These are phyloP conservation scores for Parnassius mnemosyne DNA, from an alignment of 2,888 invertebrate genomes.

Conservation along the genomic window DNA sequence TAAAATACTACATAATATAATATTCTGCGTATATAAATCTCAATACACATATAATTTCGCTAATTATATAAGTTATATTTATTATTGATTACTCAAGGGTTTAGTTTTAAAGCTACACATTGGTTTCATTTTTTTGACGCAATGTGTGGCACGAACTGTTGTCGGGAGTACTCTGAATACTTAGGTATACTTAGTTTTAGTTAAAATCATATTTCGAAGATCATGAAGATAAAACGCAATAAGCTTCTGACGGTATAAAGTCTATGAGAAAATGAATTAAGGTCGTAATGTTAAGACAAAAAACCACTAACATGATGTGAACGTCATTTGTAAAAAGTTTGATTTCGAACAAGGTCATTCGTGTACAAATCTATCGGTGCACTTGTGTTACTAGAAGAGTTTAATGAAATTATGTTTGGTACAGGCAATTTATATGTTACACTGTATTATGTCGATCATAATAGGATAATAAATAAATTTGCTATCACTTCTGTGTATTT, in stretches of 20 bases:
- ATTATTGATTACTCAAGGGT: conserved; percentile 13
- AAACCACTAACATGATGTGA: background rate
- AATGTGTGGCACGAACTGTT: background rate
- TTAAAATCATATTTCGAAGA: conserved; percentile 28
- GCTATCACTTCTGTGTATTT: conserved; percentile 62
- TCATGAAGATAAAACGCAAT: conserved; percentile 13
- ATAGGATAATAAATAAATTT: conserved; percentile 72
- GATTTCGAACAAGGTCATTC: background rate
- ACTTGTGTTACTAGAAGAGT: background rate
- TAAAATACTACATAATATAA: conserved; percentile 9
- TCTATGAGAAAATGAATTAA: conserved; percentile 5
- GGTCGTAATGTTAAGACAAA: background rate
- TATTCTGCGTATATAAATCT: conserved; percentile 23
- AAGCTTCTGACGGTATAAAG: conserved; percentile 13
- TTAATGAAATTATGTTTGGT: conserved; percentile 37
- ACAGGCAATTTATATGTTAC: conserved; percentile 49
- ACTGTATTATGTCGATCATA: conserved; percentile 65
- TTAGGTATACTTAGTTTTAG: conserved; percentile 31
- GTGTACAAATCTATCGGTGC: background rate
- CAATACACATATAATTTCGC: conserved; percentile 18
- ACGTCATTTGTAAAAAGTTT: conserved; percentile 3
- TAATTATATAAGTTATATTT: conserved; percentile 19
- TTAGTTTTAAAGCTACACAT: conserved; percentile 7
- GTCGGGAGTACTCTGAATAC: conserved; percentile 6
- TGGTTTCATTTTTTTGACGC: background rate